Evolutionary conservation across 1,140 invertebrate genomes (phyloP), one percentile per base, ranked within the genome.

Genomic region (Drosophila oshimai): DNA sequence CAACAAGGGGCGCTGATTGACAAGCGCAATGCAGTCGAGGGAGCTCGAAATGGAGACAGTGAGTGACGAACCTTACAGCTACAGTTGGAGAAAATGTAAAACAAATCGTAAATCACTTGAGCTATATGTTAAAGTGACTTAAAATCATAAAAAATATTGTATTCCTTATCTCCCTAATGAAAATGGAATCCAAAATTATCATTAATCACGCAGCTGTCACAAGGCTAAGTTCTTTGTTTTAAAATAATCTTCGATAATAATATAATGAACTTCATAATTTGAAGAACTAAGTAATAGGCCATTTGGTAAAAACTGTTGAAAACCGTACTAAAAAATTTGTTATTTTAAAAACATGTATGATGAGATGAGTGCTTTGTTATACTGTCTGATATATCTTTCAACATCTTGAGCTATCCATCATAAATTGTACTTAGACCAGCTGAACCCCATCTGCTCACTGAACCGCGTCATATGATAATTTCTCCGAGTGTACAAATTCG

Each of bases 1-100:
- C 72, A 83, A 83, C 84, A 75, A 87, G 74, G 65, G 42, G 41
- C 71, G 75, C 61, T 86, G 80, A 86, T 86, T 86, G 80, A 86
- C 83, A 80, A 72, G 53, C 73, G 54, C 55, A 37, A 37, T 60
- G 49, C 42, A 41, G 68, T 46, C 17, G 41, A 24, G 29, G 60
- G 36, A 51, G 45, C 57, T 46, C 24, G 68, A 74, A 51, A 68
- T 57, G 70, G 47, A 42, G 71, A 60, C 53, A 58, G 44, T 71
- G 44, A 46, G 17, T 36, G 57, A 39, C 20, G 26, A 37, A 46
- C 61, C 61, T 65, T 29, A 5, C 9, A 15, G 58, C 0, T 49
- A 47, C 61, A 64, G 33, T 9, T 1, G 1, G 0, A 26, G 6
- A 65, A 65, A 60, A 26, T 29, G 4, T 15, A n/a, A 47, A 17